Evolutionary conservation across 2,113 vertebrate genomes (phyloP), one percentile per base, ranked within the genome.

Genomic region (Callipepla squamata): DNA sequence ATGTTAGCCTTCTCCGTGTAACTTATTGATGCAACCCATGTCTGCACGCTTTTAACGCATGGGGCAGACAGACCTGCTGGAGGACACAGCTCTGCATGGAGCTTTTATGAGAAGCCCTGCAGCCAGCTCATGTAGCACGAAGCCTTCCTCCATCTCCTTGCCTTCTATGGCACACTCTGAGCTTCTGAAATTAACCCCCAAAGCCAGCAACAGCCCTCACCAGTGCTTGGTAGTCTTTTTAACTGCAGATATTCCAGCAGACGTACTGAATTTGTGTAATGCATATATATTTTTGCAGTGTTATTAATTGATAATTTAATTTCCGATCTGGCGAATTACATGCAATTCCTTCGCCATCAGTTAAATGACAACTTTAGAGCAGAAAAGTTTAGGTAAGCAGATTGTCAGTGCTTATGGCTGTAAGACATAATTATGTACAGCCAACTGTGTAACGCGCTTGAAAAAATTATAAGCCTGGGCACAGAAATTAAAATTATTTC

Each of bases 401-500:
- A 95, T 95, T 96, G 93, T 75, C 87, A 94, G 76, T 89, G 90
- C 95, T 97, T 96, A 94, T 93, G 89, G 91, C 93, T 95, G 85
- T 95, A 95, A 96, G 95, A 95, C 77, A 81, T 93, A 96, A 96
- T 97, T 96, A 96, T 89, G 92, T 96, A 93, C 95, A 97, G 94
- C 96, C 94, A 95, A 96, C 86, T 91, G 96, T 92, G 90, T 95
- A 97, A 95, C 88, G 23, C 45, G 94, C 95, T 92, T 94, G 94
- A 88, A 94, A 95, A 95, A 94, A 96, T 94, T 94, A 95, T 91
- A 96, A 96, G 96, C 82, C 90, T 96, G 92, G 72, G 88, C 92
- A 96, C 90, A 93, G 95, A 96, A 96, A 97, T 96, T 87, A 95
- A 96, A 96, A 96, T 96, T 94, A 93, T 95, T 97, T 96, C 94